Conservation (phyloP, 2,113 vertebrate genomes). For the Chionodraco myersi region DNA sequence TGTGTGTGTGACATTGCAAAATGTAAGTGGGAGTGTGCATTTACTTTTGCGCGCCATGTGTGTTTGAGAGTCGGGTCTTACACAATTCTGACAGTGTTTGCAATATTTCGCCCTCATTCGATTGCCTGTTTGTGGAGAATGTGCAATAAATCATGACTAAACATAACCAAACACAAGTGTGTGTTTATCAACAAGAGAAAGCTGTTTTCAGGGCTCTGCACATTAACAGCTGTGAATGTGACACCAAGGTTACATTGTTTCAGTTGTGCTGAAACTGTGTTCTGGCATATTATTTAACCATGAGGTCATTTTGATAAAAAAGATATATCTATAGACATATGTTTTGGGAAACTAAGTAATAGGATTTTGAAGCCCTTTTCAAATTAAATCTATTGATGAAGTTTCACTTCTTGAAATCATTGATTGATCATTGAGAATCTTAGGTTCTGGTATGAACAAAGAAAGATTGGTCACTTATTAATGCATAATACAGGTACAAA, state of each 20-base stretch:
- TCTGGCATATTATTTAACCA: not conserved
- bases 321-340: not conserved
- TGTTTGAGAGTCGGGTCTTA: constrained; percentile 43
- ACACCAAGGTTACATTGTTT: constrained; percentile 39
- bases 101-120: constrained; percentile 72
- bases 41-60: constrained; percentile 22
- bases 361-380: constrained; percentile 5
- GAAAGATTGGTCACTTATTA: not conserved
- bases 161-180: constrained; percentile 74
- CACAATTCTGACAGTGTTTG: constrained; percentile 76
- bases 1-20: not conserved
- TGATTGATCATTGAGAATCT: not conserved
- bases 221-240: constrained; percentile 57
- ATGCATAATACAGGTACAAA: not conserved
- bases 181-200: constrained; percentile 77
- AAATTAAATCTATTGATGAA: not conserved
- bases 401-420: not conserved
- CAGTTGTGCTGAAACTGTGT: constrained; percentile 20
- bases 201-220: constrained; percentile 51
- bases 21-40: constrained; percentile 10
- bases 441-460: not conserved
- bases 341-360: constrained; percentile 18
- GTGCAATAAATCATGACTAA: constrained; percentile 76
- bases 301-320: not conserved
- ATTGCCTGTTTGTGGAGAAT: constrained; percentile 71